Conservation (phyloP, 2,797 vertebrate species). For the Astyanax mexicanus region DNA sequence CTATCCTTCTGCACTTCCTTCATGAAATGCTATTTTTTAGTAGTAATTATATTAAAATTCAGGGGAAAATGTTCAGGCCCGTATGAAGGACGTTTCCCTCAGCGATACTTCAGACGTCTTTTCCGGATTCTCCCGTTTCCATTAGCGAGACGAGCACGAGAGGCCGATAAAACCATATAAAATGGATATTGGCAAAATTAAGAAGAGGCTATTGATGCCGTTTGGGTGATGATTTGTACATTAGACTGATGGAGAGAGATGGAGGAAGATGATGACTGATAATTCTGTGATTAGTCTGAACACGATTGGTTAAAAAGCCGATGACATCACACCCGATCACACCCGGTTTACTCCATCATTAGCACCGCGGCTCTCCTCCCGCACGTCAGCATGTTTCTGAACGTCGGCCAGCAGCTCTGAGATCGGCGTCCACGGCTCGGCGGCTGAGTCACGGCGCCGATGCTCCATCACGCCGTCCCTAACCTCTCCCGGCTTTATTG, state of each 20-base stretch:
- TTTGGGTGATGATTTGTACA: conserved; percentile 21
- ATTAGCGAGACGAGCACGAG: conserved; percentile 31
- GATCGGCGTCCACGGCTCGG: conserved; percentile 53
- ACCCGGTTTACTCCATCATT: too few species aligned
- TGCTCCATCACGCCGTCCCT: conserved; percentile 60
- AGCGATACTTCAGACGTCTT: conserved; percentile 15
- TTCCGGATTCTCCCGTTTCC: conserved; percentile 24
- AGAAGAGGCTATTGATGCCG: conserved; percentile 32
- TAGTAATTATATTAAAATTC: background rate
- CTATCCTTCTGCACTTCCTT: too few species aligned
- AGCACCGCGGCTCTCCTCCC: conserved; percentile 55
- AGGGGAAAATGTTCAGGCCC: background rate
- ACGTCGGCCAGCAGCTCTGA: conserved; percentile 50
- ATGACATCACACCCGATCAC: conserved; percentile 19
- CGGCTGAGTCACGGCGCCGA: conserved; percentile 56
- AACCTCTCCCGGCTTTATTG: conserved; percentile 66
- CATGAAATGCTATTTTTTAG: too few species aligned
- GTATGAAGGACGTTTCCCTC: conserved; percentile 16
- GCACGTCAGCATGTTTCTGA: conserved; percentile 59
- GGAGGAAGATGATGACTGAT: background rate
- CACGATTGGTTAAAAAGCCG: background rate
- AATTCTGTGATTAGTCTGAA: conserved; percentile 12
- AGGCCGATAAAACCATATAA: conserved; percentile 39
- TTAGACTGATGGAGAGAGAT: conserved; percentile 19
- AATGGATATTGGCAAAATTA: conserved; percentile 24